phyloP scores from a whole-genome alignment of 2,797 vertebrate genomes.

The Pelobates cultripes region DNA sequence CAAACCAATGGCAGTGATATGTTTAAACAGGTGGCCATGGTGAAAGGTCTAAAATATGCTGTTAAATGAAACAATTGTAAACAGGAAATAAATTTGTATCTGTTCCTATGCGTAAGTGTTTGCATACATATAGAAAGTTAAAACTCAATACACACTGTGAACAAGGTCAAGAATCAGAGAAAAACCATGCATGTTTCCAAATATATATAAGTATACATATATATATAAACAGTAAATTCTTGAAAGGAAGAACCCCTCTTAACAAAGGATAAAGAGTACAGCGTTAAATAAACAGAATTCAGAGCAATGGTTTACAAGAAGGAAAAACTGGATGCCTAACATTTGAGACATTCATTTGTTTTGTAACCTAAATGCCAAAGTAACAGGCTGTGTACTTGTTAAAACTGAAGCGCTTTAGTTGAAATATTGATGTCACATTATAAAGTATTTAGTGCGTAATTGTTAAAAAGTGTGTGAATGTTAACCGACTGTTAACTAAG shows the following conservation, averaged over 20 bases:
- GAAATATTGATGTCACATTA: not conserved
- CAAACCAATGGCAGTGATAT: not conserved
- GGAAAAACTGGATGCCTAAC: not conserved
- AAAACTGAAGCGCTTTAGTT: not conserved
- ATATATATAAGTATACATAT: not conserved
- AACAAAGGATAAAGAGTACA: too few species aligned
- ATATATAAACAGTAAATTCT: too few species aligned
- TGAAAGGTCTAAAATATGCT: not conserved
- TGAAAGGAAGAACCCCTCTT: too few species aligned
- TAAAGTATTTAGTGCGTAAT: constrained; percentile 34
- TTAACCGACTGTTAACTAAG: not conserved
- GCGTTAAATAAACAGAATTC: not conserved
- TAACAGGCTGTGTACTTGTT: not conserved
- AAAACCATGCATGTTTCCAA: not conserved
- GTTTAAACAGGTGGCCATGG: not conserved
- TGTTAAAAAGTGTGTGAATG: too few species aligned
- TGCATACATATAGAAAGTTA: not conserved
- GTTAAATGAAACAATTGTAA: not conserved
- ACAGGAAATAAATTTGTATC: not conserved
- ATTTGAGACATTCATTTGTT: not conserved
- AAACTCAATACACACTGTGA: not conserved
- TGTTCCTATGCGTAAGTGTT: not conserved
- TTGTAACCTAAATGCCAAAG: not conserved
- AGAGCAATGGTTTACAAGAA: not conserved
- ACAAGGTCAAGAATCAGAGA: not conserved